phyloP scores from a whole-genome alignment of 2,888 invertebrate species.

The Macropis europaea region DNA sequence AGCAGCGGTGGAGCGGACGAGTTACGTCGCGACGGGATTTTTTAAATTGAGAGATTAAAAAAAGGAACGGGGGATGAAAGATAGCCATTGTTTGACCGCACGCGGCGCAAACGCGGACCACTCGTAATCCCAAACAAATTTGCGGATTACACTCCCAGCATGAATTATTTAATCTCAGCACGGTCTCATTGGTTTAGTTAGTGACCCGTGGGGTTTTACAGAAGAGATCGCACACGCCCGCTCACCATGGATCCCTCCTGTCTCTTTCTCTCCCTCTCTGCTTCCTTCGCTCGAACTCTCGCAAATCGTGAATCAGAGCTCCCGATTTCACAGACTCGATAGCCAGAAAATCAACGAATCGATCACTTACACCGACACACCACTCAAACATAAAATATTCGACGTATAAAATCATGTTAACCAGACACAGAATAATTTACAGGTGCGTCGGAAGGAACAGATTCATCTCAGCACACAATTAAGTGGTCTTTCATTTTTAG shows the following conservation, averaged over 20 bases:
- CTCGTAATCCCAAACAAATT: constrained; percentile 77
- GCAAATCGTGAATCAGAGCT: no score
- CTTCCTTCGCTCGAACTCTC: neutral
- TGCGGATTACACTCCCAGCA: constrained; percentile 77
- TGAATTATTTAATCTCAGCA: constrained; percentile 77
- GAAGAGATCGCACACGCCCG: constrained; percentile 66
- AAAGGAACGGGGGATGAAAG: constrained; percentile 63
- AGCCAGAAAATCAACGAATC: no score
- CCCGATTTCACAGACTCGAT: no score
- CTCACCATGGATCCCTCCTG: constrained; percentile 55
- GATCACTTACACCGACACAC: no score
- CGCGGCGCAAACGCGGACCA: constrained; percentile 67
- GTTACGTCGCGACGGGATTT: no score
- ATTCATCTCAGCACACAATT: no score
- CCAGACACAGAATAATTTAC: no score
- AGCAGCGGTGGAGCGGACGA: no score
- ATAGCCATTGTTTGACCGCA: constrained; percentile 74
- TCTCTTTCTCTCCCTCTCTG: constrained; percentile 22
- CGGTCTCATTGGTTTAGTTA: constrained; percentile 73
- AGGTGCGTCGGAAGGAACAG: no score
- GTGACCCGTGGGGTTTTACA: constrained; percentile 68
- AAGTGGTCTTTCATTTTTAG: no score
- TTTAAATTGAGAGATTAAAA: constrained; percentile 62
- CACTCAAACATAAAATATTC: no score
- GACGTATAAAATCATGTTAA: no score